Percentiles rank a stretch among this genome's conserved stretches.
Evolutionary conservation across 1,140 invertebrate species (phyloP).

Genomic region (Drosophila santomea): DNA sequence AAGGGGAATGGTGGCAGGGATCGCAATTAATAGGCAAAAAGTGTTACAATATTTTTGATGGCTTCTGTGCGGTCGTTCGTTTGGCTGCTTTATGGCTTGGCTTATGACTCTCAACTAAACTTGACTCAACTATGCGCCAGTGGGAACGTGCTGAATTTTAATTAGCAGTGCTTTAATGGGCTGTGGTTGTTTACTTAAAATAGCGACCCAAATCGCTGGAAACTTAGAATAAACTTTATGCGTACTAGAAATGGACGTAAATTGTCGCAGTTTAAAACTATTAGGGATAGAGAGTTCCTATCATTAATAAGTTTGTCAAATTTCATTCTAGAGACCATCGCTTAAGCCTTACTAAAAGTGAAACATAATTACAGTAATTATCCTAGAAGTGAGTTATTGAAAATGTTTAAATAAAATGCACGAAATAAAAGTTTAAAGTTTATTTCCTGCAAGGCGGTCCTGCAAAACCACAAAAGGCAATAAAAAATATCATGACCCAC

Average conservation of each 20-base stretch:
- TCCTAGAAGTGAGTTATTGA: no score
- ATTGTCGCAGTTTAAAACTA: no score
- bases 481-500: conserved; percentile 27
- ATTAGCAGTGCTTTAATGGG: conserved; percentile 68
- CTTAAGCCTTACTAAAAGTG: neutral
- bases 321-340: no score
- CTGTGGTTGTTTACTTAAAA: conserved; percentile 53
- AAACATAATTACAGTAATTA: no score
- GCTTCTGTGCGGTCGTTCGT: conserved; percentile 50
- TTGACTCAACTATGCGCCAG: conserved; percentile 9
- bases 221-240: neutral
- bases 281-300: no score
- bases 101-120: conserved; percentile 56
- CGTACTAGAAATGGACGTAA: no score
- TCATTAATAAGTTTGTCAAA: no score
- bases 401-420: neutral
- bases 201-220: neutral
- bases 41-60: conserved; percentile 81
- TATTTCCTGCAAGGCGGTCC: neutral
- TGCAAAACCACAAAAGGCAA: conserved; percentile 2
- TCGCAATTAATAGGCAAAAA: conserved; percentile 77
- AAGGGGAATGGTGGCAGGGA: conserved; percentile 7
- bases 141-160: conserved; percentile 74
- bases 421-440: neutral
- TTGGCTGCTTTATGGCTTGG: conserved; percentile 72